Base-by-base conservation (phyloP, 2,797 vertebrate species). In the Luscinia megarhynchos region DNA sequence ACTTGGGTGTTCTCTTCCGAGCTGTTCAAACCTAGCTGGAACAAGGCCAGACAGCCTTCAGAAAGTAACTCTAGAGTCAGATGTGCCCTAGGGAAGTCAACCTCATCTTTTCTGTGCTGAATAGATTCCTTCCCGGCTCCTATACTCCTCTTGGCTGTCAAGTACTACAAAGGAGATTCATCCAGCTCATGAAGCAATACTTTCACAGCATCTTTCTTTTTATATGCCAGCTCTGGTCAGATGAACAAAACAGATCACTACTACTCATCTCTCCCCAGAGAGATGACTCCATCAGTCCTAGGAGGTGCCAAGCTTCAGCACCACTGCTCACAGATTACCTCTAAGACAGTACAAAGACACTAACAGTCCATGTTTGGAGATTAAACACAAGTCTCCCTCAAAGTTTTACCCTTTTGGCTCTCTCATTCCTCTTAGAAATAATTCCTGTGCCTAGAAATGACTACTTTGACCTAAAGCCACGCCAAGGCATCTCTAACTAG, bases 401-500 rank as follows among this genome's bases (percentile, higher is more conserved):
- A n/a, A 54, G 38, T 83, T 87, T 53, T 89, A 67, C 64, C 13
- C 32, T 57, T 82, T 45, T 79, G 64, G 75, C 50, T 21, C 34
- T 43, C 51, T 57, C 64, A n/a, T 10, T 70, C 72, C 87, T 46
- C 61, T 70, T 50, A 64, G 89, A 89, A 93, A 87, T 27, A 82
- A 81, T 30, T 87, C 78, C 36, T 22, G 30, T 46, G 70, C 74
- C 78, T 89, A 84, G 67, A 84, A 95, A 95, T 79, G 10, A 92
- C 68, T 77, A 36, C 61, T 83, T 10, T 57, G 57, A 92, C 78
- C 61, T 70, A 74, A 77, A 92, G 68, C 24, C 87, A 50, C 0
- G 27, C 93, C 89, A 93, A 89, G 64, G 61, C 58, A 70, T 43
- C 84, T 80, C 82, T 57, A 89, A 85, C 24, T 72, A 85, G 95